These are phyloP conservation scores for Standfussiana lucernea DNA, from an alignment of 2,888 invertebrate species.

Conservation along the genomic window DNA sequence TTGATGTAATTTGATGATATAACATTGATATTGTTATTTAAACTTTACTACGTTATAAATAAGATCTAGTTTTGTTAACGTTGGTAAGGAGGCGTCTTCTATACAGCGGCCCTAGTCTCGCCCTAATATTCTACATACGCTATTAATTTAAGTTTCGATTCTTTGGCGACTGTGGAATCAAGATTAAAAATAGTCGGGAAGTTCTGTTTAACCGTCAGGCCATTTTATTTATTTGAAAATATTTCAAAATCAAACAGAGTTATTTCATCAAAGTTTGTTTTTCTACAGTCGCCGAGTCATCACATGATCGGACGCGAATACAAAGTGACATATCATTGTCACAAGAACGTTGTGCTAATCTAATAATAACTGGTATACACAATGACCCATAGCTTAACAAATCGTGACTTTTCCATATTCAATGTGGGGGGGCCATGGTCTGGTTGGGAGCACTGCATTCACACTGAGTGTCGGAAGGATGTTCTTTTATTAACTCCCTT, in stretches of 20 bases:
- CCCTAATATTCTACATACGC: conserved; percentile 55
- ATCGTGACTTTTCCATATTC: not conserved
- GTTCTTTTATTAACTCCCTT: not conserved
- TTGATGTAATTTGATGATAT: conserved; percentile 39
- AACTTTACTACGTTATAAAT: conserved; percentile 53
- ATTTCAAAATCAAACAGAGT: not conserved
- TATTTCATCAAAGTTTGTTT: not conserved
- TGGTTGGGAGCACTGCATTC: not conserved
- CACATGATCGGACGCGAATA: conserved; percentile 59
- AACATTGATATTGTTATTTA: conserved; percentile 56
- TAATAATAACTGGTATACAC: conserved; percentile 49
- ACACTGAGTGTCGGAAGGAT: not conserved
- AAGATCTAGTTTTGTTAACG: conserved; percentile 63
- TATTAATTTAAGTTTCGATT: conserved; percentile 19
- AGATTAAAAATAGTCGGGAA: not conserved
- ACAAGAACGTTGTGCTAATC: conserved; percentile 55
- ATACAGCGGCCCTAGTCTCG: conserved; percentile 41
- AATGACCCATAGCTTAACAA: conserved; percentile 24
- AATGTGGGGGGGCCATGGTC: not conserved
- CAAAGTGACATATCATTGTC: conserved; percentile 52
- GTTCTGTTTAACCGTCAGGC: not conserved
- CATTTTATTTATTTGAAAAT: not conserved
- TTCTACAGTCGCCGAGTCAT: conserved; percentile 35
- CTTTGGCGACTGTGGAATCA: conserved; percentile 43
- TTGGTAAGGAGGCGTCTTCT: conserved; percentile 56